Conservation (phyloP, 2,888 invertebrate species). For the Bombyx huttoni region DNA sequence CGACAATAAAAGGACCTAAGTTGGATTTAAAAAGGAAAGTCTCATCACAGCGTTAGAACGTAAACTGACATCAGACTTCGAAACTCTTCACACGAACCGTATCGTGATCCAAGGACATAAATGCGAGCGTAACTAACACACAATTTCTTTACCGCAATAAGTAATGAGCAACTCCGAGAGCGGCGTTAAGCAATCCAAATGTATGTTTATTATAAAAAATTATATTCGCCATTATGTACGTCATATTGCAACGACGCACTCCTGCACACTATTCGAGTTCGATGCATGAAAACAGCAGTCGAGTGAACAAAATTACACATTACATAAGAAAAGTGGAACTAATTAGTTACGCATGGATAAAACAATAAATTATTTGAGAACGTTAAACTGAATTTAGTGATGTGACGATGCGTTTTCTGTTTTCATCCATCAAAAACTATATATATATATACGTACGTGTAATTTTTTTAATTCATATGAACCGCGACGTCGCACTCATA, state of each 20-base stretch:
- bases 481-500: background rate
- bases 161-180: slow-evolving; percentile 41
- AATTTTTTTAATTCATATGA: background rate
- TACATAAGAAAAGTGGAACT: slow-evolving; percentile 25
- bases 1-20: background rate
- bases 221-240: slow-evolving; percentile 3
- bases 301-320: slow-evolving; percentile 28
- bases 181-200: slow-evolving; percentile 38
- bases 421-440: background rate
- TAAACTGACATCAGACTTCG: slow-evolving; percentile 28
- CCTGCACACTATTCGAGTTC: slow-evolving; percentile 23
- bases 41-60: slow-evolving; percentile 23
- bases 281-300: slow-evolving; percentile 31
- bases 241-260: slow-evolving; percentile 26
- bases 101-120: slow-evolving; percentile 56
- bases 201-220: slow-evolving; percentile 13
- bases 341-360: slow-evolving; percentile 18
- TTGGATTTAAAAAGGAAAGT: slow-evolving; percentile 2
- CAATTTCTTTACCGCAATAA: slow-evolving; percentile 36
- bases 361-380: background rate
- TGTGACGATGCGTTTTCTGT: background rate
- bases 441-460: background rate
- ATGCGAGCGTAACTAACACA: slow-evolving; percentile 48
- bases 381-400: background rate
- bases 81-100: slow-evolving; percentile 25